These are phyloP conservation scores for Scophthalmus maximus DNA, from an alignment of 2,113 vertebrate genomes.

Conservation along the genomic window DNA sequence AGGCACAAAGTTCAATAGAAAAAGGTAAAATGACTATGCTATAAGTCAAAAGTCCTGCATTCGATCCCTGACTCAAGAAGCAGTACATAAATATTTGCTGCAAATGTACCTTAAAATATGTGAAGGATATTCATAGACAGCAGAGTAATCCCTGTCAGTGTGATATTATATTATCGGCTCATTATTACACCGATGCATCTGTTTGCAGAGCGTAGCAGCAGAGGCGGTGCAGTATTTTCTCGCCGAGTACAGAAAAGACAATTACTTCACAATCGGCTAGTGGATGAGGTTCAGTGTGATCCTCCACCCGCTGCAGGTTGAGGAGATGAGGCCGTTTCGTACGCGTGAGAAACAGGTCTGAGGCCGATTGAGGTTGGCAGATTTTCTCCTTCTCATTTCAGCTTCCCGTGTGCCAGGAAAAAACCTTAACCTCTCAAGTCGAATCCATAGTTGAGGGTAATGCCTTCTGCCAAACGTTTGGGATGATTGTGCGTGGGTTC, in stretches of 20 bases:
- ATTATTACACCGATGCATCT: background rate
- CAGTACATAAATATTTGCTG: too few relatives aligned
- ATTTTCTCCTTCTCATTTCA: conserved; percentile 2
- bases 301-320: background rate
- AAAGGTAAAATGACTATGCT: too few relatives aligned
- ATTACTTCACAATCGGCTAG: background rate
- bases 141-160: background rate
- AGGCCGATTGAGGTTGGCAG: background rate
- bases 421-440: conserved; percentile 29
- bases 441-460: conserved; percentile 12
- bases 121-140: too few relatives aligned
- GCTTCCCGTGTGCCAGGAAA: background rate
- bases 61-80: too few relatives aligned
- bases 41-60: too few relatives aligned
- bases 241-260: background rate
- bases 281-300: background rate
- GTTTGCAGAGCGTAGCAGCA: background rate
- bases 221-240: background rate
- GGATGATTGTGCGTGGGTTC: too few relatives aligned
- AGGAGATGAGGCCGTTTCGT: conserved; percentile 5
- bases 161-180: background rate
- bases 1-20: too few relatives aligned
- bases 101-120: too few relatives aligned
- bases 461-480: background rate
- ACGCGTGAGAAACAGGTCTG: conserved; percentile 12